Conservation (phyloP, 2,113 vertebrate genomes). For the Bambusicola thoracicus region DNA sequence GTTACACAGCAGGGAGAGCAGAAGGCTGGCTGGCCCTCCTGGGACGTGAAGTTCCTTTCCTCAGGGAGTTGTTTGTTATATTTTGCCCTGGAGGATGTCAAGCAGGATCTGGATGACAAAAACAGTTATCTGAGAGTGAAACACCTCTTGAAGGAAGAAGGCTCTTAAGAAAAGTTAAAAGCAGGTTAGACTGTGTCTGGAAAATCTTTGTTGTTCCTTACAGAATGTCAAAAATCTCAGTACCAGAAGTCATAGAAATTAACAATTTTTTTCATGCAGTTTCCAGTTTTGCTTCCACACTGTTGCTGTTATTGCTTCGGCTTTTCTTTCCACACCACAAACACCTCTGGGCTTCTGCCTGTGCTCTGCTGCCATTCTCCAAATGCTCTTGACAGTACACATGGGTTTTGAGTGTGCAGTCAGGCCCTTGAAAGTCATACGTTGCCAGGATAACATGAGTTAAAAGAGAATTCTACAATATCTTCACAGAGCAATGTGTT, state of each 20-base stretch:
- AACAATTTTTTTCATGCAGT: not conserved
- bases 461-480: not conserved
- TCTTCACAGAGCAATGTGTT: not conserved
- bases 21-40: not conserved
- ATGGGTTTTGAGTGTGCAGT: not conserved
- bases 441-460: not conserved
- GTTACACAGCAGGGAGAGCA: not conserved
- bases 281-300: not conserved
- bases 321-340: not conserved
- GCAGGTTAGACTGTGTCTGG: not conserved
- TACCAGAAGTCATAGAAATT: not conserved
- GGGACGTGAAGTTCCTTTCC: not conserved
- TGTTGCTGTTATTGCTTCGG: not conserved
- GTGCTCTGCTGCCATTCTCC: not conserved
- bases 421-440: not conserved
- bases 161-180: not conserved
- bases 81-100: not conserved
- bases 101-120: not conserved
- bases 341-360: not conserved
- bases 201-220: not conserved
- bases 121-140: not conserved
- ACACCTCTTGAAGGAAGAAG: not conserved
- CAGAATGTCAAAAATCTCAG: not conserved
- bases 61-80: not conserved
- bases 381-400: not conserved